phyloP scores from a whole-genome alignment of 1,140 invertebrate genomes.

The Platyscapa corneri region DNA sequence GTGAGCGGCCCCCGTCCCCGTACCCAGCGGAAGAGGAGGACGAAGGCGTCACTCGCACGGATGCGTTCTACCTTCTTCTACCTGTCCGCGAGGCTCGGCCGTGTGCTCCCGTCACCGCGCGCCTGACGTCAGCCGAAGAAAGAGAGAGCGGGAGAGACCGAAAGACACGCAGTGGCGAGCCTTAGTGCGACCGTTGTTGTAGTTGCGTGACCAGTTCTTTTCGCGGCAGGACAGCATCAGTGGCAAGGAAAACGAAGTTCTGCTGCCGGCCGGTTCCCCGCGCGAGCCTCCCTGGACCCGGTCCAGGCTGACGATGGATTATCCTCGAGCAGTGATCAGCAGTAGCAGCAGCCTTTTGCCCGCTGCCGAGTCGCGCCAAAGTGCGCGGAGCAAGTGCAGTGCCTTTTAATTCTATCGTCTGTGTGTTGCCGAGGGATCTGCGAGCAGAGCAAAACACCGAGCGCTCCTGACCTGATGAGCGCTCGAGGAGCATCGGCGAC shows the following conservation, averaged over 20 bases:
- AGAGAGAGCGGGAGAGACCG: background rate
- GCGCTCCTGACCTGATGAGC: slow-evolving; percentile 28
- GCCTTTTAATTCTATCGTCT: slow-evolving; percentile 49
- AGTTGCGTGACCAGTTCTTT: slow-evolving; percentile 67
- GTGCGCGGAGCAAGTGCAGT: background rate
- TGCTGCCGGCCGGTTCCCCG: slow-evolving; percentile 33
- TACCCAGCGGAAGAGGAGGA: background rate
- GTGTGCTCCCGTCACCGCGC: background rate
- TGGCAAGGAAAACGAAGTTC: slow-evolving; percentile 32
- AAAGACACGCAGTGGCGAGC: slow-evolving; percentile 4
- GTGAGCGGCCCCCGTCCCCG: too few relatives aligned
- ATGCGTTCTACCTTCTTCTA: background rate
- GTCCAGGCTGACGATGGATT: slow-evolving; percentile 14
- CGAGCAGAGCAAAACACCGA: too few relatives aligned
- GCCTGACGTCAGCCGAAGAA: background rate
- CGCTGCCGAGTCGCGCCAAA: background rate
- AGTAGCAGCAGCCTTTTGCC: too few relatives aligned
- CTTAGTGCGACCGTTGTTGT: background rate
- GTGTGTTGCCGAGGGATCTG: slow-evolving; percentile 10
- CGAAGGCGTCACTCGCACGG: background rate
- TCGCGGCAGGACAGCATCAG: slow-evolving; percentile 44
- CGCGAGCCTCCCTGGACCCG: too few relatives aligned
- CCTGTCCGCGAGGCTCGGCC: background rate
- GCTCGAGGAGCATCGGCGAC: slow-evolving; percentile 16
- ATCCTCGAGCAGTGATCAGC: background rate